phyloP scores from a whole-genome alignment of 1,140 invertebrate species.

The Scaptodrosophila lebanonensis region DNA sequence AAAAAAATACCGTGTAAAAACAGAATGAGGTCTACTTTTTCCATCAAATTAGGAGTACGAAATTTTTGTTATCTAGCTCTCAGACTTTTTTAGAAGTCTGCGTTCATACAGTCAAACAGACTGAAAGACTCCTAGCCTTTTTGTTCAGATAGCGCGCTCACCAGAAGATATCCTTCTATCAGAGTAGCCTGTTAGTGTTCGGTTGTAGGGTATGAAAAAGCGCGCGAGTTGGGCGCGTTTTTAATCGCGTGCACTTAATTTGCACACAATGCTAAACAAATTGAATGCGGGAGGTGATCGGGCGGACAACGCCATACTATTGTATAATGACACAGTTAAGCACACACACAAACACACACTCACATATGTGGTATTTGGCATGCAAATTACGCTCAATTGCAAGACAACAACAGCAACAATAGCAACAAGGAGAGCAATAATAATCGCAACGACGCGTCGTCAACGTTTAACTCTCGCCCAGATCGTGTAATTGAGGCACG shows the following conservation, averaged over 20 bases:
- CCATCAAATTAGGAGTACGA: too few relatives aligned
- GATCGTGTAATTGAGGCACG: slow-evolving; percentile 42
- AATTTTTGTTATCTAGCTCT: too few relatives aligned
- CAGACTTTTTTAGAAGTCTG: too few relatives aligned
- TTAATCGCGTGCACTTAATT: slow-evolving; percentile 59
- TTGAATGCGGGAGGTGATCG: background rate
- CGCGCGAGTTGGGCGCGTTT: slow-evolving; percentile 33
- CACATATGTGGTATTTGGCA: slow-evolving; percentile 30
- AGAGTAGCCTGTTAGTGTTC: too few relatives aligned
- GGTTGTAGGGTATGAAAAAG: slow-evolving; percentile 9
- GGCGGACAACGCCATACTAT: slow-evolving; percentile 6
- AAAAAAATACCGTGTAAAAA: too few relatives aligned
- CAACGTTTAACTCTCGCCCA: too few relatives aligned
- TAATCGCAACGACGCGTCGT: slow-evolving; percentile 1
- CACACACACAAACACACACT: background rate
- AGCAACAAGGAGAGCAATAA: background rate
- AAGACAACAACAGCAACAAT: background rate
- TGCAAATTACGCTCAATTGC: slow-evolving; percentile 62
- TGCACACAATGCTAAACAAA: slow-evolving; percentile 36
- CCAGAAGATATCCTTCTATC: too few relatives aligned
- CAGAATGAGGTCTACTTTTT: too few relatives aligned
- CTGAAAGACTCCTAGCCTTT: too few relatives aligned
- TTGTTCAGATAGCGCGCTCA: too few relatives aligned
- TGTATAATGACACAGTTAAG: slow-evolving; percentile 51
- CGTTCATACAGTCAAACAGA: too few relatives aligned